Evolutionary conservation across 2,797 vertebrate species (phyloP).

Genomic region (Pangasius mekongensis): DNA sequence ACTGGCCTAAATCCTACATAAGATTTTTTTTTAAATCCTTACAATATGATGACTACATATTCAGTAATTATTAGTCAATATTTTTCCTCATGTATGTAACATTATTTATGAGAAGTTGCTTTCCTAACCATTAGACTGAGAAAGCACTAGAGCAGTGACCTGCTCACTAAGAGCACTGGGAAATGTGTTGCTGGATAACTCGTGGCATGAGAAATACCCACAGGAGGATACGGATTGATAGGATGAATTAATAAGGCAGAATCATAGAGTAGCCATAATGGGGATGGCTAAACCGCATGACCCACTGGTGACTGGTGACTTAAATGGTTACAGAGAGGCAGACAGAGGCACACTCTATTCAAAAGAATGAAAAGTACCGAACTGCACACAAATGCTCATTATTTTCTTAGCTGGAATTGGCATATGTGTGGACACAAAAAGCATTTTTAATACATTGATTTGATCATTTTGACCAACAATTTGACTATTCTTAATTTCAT

Average conservation of each 20-base stretch:
- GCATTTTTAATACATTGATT: not conserved
- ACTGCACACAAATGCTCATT: not conserved
- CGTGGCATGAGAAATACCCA: constrained; percentile 72
- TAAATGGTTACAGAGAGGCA: constrained; percentile 24
- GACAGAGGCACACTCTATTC: not conserved
- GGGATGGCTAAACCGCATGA: constrained; percentile 3
- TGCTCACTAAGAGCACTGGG: constrained; percentile 76
- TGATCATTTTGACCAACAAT: constrained; percentile 5
- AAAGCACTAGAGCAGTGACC: constrained; percentile 77
- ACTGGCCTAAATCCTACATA: not conserved
- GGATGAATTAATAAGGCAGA: constrained; percentile 76
- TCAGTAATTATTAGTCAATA: not conserved
- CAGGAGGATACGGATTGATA: constrained; percentile 74
- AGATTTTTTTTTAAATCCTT: constrained; percentile 49
- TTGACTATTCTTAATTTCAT: constrained; percentile 9
- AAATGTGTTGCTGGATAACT: constrained; percentile 67
- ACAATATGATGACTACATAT: constrained; percentile 68
- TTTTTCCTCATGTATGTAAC: not conserved
- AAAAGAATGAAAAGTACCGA: not conserved
- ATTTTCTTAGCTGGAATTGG: not conserved
- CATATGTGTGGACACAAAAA: not conserved
- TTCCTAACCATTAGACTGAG: constrained; percentile 71
- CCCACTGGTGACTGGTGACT: constrained; percentile 26
- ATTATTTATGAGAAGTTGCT: not conserved
- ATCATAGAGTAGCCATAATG: constrained; percentile 77